Evolutionary conservation across 1,140 invertebrate species (phyloP), one percentile per base, ranked within the genome.

Genomic region (Scaptomyza montana): DNA sequence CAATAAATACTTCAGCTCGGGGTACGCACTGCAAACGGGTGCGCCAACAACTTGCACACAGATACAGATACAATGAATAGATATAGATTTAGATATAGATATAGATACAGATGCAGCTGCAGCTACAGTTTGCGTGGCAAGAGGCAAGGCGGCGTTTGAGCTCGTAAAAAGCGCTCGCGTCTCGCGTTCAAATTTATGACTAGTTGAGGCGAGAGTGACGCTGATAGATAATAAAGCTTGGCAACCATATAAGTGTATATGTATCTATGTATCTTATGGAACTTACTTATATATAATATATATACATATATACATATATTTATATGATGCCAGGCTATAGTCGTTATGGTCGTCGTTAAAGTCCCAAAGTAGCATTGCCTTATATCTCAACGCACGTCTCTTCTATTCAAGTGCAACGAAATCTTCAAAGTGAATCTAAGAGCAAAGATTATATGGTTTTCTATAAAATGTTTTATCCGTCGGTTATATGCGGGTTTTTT

Each of bases 121-220:
- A 63, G 67, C n/a, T 16, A 16, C 16, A 16, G 16, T 16, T 30
- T 13, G 56, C 33, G 43, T 8, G 16, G 47, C 41, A 59, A 64
- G 60, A 54, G 39, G 16, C 45, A 30, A 19, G 59, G 50, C 66
- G 41, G 50, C 46, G 39, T 28, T 70, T 33, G 55, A 36, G 41
- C 49, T 72, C 69, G 55, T 72, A 67, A 72, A 72, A 72, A 66
- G 69, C 55, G 68, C 50, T 66, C 63, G 69, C 66, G 68, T 67
- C 63, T 73, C 50, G 50, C 50, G 70, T 67, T 72, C n/a, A 73
- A 73, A 61, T 73, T 73, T 73, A 73, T 73, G 70, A 67, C 64
- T 73, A 73, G 70, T 49, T 39, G 64, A 60, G 70, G 63, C 70
- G 56, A 60, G 56, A 67, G 55, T 73, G 70, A 67, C 70, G 70